phyloP scores from a whole-genome alignment of 2,797 vertebrate species.

The Miichthys miiuy region DNA sequence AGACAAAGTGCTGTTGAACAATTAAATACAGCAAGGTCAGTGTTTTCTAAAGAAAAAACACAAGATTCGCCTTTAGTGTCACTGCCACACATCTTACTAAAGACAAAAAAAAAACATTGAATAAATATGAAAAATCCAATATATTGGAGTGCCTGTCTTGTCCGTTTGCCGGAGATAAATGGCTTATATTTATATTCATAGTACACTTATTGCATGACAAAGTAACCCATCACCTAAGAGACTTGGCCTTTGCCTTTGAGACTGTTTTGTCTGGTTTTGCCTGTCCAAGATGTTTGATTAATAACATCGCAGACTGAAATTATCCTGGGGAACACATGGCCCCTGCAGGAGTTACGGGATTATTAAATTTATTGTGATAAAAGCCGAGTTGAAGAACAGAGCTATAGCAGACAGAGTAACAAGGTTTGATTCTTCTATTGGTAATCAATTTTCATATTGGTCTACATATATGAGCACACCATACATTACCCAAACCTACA shows the following conservation, averaged over 20 bases:
- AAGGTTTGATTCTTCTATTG: background rate
- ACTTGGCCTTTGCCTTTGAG: conserved; percentile 58
- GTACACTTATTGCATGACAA: conserved; percentile 36
- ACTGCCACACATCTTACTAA: background rate
- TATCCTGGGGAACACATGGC: conserved; percentile 56
- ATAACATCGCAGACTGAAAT: conserved; percentile 56
- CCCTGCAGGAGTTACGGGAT: conserved; percentile 47
- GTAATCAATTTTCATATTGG: background rate
- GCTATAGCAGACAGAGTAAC: background rate
- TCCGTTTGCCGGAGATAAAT: conserved; percentile 61
- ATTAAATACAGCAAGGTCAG: background rate
- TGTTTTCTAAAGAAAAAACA: background rate
- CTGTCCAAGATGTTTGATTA: conserved; percentile 65
- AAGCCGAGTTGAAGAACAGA: conserved; percentile 25
- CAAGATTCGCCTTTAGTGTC: conserved; percentile 15
- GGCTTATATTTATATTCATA: conserved; percentile 67
- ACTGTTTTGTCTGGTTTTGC: conserved; percentile 50
- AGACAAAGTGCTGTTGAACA: background rate
- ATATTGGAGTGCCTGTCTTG: background rate
- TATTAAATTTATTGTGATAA: conserved; percentile 45
- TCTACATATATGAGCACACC: background rate
- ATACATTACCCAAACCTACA: background rate
- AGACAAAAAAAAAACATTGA: conserved; percentile 8
- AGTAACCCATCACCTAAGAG: conserved; percentile 54
- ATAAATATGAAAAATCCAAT: conserved; percentile 32